Evolutionary conservation across 2,797 vertebrate species (phyloP), one percentile per base, ranked within the genome.

Genomic region (Alauda arvensis): DNA sequence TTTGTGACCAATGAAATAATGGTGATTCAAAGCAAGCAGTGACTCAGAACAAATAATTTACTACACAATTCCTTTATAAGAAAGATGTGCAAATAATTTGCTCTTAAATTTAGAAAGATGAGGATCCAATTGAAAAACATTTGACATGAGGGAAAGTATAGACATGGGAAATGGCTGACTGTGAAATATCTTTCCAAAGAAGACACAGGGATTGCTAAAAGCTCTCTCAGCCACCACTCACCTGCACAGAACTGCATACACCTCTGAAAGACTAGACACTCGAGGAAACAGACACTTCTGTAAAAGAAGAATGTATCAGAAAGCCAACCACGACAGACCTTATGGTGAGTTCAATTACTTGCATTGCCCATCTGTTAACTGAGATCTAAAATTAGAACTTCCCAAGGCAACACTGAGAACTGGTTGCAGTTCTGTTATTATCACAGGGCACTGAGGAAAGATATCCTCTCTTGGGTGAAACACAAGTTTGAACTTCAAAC

Each of bases 211-310:
- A 90, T 37, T 55, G 23, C 14, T 77, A 42, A 88, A 70, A 60
- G 48, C 18, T 62, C 39, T 23, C 16, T 3, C 29, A 26, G 1
- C 4, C 28, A 76, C 3, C 29, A 53, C 92, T 90, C 71, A 97
- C 97, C 96, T 95, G 93, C 77, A 96, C 19, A 97, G 77, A 62
- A 93, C 83, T 2, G 72, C 42, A 46, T 97, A 96, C 1, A 62
- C 53, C 34, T 97, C 97, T 4, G 63, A 85, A 51, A 97, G 96
- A 70, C 28, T 94, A 51, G 76, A 93, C 34, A 82, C 93, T 46
- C 90, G 90, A 26, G 96, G 96, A 88, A 97, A 93, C 2, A 12
- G 86, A 48, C 88, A 88, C 11, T 96, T 94, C 97, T 97, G 14
- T 26, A 70, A 82, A 49, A 84, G 5, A 68, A 79, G 17, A 78